phyloP scores from a whole-genome alignment of 1,140 invertebrate species.

The Mycetomoellerius zeteki region DNA sequence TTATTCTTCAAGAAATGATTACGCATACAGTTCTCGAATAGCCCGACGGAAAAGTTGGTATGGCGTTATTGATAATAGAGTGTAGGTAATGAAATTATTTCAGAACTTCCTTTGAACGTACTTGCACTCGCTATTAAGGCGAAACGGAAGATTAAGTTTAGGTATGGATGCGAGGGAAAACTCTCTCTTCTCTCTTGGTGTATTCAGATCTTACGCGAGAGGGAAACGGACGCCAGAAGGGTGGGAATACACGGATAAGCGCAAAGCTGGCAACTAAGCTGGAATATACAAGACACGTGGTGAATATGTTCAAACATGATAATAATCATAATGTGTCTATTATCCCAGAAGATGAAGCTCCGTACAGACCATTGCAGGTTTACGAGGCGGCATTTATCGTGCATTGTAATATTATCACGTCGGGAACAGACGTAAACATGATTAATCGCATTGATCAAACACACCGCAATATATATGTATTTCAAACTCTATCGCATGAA shows the following conservation, averaged over 20 bases:
- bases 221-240: slow-evolving; percentile 27
- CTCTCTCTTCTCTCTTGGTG: background rate
- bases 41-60: background rate
- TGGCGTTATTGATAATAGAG: background rate
- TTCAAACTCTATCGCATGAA: background rate
- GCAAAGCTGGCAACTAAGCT: slow-evolving; percentile 45
- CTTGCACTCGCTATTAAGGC: background rate
- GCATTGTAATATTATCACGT: slow-evolving; percentile 49
- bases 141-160: background rate
- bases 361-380: slow-evolving; percentile 22
- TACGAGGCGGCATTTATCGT: slow-evolving; percentile 36
- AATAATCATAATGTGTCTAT: slow-evolving; percentile 58
- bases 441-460: slow-evolving; percentile 44
- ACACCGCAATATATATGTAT: background rate
- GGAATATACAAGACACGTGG: slow-evolving; percentile 52
- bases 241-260: slow-evolving; percentile 34
- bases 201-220: slow-evolving; percentile 26
- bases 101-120: slow-evolving; percentile 1
- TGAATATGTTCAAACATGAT: slow-evolving; percentile 52
- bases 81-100: slow-evolving; percentile 10
- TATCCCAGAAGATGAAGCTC: slow-evolving; percentile 44
- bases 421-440: slow-evolving; percentile 20
- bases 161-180: slow-evolving; percentile 2
- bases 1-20: background rate
- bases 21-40: background rate